Evolutionary conservation across 2,888 invertebrate genomes (phyloP), one percentile per base, ranked within the genome.

Genomic region (Drosophila hamatofila): DNA sequence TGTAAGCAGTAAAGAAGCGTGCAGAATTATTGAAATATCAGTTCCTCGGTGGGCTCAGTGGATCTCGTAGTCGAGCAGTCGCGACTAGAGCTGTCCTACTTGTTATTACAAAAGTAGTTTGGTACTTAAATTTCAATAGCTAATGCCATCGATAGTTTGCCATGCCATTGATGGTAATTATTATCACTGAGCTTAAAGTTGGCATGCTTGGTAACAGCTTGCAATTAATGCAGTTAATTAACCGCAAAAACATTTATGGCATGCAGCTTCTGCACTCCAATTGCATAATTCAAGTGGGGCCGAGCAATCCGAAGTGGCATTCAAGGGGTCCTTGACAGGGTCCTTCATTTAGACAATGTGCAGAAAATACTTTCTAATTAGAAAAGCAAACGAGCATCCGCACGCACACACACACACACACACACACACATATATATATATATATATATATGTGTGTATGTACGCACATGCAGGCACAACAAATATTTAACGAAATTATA

Each of bases 401-500:
- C 62, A 52, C 55, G 59, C 64, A 57, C 59, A 52, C 37, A 41
- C 33, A 48, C 51, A 30, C 35, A 52, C 56, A 62, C 21, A 59
- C 55, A 62, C 64, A 46, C 57, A 46, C 25, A 37, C 27, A 51
- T 39, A 27, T 30, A 52, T 5, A 41, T n/a, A 12, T 18, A 16
- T 37, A 16, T 16, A 16, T 37, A 16, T 16, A 51, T 39, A 27
- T 30, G 48, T 5, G 18, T n/a, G 14, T 18, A 16, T 37, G 9
- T 16, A 37, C 54, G n/a, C 44, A 35, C 57, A 63, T 30, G 64
- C 49, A 54, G 66, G 62, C 63, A 62, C 49, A 75, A 57, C 72
- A 85, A 84, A 84, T 88, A 82, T 79, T 79, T 79, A 88, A 79
- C 80, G 57, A 84, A 80, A 80, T 83, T 88, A 77, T 85, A 72